Conservation (phyloP, 2,113 vertebrate genomes). For the Archocentrus centrarchus region DNA sequence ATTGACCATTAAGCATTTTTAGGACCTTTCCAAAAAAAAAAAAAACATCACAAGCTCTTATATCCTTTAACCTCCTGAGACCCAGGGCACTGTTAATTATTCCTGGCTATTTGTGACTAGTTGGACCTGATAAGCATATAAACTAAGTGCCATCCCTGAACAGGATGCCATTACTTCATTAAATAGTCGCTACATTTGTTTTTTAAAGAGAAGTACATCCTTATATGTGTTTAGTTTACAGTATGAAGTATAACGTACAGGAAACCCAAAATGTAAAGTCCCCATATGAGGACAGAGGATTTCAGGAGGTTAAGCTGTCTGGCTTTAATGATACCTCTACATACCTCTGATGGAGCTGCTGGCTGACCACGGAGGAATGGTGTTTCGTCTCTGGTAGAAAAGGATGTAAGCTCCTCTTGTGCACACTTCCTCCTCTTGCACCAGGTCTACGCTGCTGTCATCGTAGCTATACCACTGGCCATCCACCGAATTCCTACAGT, state of each 20-base stretch:
- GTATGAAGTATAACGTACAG: too few species aligned
- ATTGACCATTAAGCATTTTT: neutral
- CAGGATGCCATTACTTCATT: too few species aligned
- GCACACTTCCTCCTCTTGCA: slow-evolving; percentile 87
- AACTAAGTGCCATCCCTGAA: too few species aligned
- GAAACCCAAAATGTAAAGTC: too few species aligned
- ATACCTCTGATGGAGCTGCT: slow-evolving; percentile 87
- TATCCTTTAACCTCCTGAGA: too few species aligned
- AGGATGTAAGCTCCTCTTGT: slow-evolving; percentile 94
- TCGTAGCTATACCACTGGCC: slow-evolving; percentile 93
- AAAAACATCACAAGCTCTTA: neutral
- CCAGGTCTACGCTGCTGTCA: slow-evolving; percentile 88
- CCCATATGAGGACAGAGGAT: too few species aligned
- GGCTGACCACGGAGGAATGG: slow-evolving; percentile 87
- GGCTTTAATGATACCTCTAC: neutral
- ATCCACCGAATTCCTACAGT: slow-evolving; percentile 92
- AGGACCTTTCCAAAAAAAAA: neutral
- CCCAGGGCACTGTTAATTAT: too few species aligned
- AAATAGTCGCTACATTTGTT: too few species aligned
- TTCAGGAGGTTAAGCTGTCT: neutral
- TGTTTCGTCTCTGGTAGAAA: slow-evolving; percentile 92
- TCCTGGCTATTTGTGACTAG: too few species aligned
- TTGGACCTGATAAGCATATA: too few species aligned
- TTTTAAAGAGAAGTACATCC: too few species aligned
- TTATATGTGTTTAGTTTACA: too few species aligned